phyloP scores from a whole-genome alignment of 2,888 invertebrate genomes.

The Drosophila kuntzei region DNA sequence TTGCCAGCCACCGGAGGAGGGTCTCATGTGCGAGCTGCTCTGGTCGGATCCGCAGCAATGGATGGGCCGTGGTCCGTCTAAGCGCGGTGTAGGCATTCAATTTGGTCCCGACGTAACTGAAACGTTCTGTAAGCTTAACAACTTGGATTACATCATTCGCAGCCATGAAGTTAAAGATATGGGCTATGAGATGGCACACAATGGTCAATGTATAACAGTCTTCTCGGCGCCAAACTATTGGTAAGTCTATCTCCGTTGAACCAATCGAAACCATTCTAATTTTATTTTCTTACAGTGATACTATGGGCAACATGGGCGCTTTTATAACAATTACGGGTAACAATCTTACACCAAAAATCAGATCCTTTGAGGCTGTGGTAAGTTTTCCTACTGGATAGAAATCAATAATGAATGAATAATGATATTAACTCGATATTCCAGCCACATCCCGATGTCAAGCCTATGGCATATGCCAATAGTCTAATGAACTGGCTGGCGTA shows the following conservation, averaged over 20 bases:
- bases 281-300: slow-evolving; percentile 90
- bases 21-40: slow-evolving; percentile 98
- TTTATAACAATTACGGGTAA: slow-evolving; percentile 97
- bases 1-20: slow-evolving; percentile 98
- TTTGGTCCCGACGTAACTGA: slow-evolving; percentile 99
- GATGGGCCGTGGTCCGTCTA: slow-evolving; percentile 95
- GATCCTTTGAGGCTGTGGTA: slow-evolving; percentile 97
- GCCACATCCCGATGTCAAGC: slow-evolving; percentile 98
- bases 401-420: background rate
- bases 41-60: slow-evolving; percentile 99
- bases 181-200: slow-evolving; percentile 97
- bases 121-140: slow-evolving; percentile 93
- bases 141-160: slow-evolving; percentile 96
- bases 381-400: slow-evolving; percentile 83
- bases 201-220: slow-evolving; percentile 98
- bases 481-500: slow-evolving; percentile 89
- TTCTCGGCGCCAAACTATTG: slow-evolving; percentile 99
- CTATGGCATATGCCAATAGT: slow-evolving; percentile 98
- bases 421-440: slow-evolving; percentile 83
- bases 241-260: slow-evolving; percentile 86
- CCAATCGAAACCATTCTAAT: background rate
- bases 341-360: slow-evolving; percentile 95
- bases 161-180: slow-evolving; percentile 99
- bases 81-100: slow-evolving; percentile 98
- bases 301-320: slow-evolving; percentile 99